Evolutionary conservation across 2,113 vertebrate genomes (phyloP).

Genomic region (Pampusana beccarii): DNA sequence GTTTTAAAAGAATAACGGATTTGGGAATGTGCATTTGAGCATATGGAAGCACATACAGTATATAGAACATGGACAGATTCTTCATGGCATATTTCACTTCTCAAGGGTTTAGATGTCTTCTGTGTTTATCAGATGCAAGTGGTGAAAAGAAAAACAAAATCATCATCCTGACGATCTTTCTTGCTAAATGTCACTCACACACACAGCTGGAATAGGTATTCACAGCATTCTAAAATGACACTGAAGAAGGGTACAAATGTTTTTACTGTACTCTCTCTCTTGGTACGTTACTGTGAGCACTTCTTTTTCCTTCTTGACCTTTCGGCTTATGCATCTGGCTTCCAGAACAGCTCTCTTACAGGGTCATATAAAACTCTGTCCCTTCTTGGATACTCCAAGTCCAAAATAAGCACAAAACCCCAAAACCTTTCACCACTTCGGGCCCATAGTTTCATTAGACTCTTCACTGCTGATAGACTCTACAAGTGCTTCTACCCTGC

Average conservation of each 20-base stretch:
- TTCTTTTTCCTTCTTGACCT: neutral
- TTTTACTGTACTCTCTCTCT: neutral
- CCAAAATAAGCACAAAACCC: neutral
- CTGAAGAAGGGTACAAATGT: neutral
- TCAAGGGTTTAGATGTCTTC: neutral
- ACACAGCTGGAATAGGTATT: neutral
- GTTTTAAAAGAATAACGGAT: neutral
- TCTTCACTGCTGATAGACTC: neutral
- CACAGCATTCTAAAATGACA: neutral
- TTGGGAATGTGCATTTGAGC: neutral
- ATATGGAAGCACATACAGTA: neutral
- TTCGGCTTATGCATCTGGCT: neutral
- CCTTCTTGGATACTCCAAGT: neutral
- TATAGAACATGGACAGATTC: neutral
- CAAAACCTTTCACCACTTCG: neutral
- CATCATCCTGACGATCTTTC: neutral
- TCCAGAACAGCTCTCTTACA: neutral
- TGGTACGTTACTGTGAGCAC: neutral
- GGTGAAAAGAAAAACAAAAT: neutral
- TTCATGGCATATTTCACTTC: neutral
- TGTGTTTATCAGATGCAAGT: neutral
- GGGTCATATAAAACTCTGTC: neutral
- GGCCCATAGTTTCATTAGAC: neutral
- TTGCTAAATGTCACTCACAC: neutral
- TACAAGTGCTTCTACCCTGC: neutral